Conservation (phyloP, 2,113 vertebrate genomes). For the Chamaea fasciata region DNA sequence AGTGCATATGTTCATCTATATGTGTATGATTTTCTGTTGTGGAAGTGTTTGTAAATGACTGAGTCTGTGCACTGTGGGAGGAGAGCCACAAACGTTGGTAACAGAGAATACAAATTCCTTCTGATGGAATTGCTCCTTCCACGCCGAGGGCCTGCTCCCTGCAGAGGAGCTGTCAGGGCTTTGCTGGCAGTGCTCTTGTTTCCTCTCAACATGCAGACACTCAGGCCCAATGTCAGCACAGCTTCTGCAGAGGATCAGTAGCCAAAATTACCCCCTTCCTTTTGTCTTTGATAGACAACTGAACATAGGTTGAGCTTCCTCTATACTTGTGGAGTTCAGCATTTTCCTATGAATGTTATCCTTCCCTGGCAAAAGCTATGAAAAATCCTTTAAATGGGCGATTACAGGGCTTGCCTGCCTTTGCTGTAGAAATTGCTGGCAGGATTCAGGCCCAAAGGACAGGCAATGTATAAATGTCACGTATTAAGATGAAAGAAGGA, state of each 20-base stretch:
- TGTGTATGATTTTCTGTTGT: background rate
- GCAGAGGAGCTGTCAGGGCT: background rate
- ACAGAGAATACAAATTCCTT: background rate
- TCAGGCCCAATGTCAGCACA: background rate
- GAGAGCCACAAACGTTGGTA: background rate
- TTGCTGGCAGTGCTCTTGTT: background rate
- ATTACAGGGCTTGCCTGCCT: background rate
- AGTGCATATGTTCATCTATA: background rate
- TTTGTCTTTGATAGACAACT: background rate
- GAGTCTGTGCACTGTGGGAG: background rate
- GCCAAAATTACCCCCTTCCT: background rate
- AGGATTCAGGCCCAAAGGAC: background rate
- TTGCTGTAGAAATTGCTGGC: background rate
- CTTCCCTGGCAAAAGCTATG: background rate
- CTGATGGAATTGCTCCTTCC: background rate
- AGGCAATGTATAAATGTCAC: background rate
- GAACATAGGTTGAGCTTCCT: background rate
- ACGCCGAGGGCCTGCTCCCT: background rate
- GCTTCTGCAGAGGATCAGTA: background rate
- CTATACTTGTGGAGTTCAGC: background rate
- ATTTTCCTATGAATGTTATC: background rate
- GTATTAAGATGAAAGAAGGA: background rate
- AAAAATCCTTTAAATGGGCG: background rate
- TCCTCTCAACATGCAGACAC: background rate
- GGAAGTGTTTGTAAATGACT: background rate